Conservation (phyloP, 2,888 invertebrate genomes). For the Lasioglossum oenotherae region DNA sequence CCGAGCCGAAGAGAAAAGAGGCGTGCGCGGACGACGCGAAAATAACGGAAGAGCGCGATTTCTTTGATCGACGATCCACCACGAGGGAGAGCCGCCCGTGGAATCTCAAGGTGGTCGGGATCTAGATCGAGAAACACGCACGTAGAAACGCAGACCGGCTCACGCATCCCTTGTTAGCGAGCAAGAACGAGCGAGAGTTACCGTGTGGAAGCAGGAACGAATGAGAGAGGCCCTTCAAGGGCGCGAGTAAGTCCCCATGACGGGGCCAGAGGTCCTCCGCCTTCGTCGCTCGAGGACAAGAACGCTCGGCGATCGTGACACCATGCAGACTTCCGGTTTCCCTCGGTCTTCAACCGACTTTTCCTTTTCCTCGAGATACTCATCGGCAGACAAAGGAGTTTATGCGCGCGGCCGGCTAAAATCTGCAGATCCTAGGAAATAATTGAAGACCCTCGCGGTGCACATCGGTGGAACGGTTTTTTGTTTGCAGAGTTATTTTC, state of each 20-base stretch:
- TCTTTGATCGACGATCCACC: slow-evolving; percentile 31
- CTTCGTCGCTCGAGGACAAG: slow-evolving; percentile 12
- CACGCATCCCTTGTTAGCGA: slow-evolving; percentile 31
- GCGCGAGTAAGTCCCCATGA: slow-evolving; percentile 63
- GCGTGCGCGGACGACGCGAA: background rate
- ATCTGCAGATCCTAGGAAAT: background rate
- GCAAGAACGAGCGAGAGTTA: background rate
- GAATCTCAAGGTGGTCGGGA: slow-evolving; percentile 33
- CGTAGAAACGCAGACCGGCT: slow-evolving; percentile 13
- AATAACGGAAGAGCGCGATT: slow-evolving; percentile 37
- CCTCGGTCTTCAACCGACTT: slow-evolving; percentile 67
- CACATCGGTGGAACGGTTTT: background rate
- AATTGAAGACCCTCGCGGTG: background rate
- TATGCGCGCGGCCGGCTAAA: background rate
- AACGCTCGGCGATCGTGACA: slow-evolving; percentile 69
- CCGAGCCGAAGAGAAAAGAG: background rate
- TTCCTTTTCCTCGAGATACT: slow-evolving; percentile 72
- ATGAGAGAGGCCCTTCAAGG: slow-evolving; percentile 55
- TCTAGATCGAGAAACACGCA: slow-evolving; percentile 53
- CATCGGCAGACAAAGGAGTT: slow-evolving; percentile 58
- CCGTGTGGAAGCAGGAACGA: background rate
- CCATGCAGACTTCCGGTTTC: slow-evolving; percentile 75
- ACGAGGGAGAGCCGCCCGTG: slow-evolving; percentile 7
- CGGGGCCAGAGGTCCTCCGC: slow-evolving; percentile 45
- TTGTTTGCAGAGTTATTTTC: background rate